phyloP scores from a whole-genome alignment of 1,140 invertebrate species.

The Holcopasites calliopsidis region DNA sequence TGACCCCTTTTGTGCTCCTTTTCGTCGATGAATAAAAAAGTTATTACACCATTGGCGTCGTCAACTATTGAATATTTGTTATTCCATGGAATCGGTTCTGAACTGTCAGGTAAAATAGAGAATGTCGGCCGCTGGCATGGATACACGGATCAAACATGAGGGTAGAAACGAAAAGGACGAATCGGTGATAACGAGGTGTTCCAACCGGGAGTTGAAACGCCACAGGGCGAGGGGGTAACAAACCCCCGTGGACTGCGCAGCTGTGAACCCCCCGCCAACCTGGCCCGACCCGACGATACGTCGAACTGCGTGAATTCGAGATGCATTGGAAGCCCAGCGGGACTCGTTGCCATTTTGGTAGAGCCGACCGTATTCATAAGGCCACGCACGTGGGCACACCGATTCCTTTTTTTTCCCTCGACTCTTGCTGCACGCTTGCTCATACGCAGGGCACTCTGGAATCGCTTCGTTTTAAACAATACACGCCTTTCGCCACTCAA shows the following conservation, averaged over 20 bases:
- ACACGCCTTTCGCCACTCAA: not conserved
- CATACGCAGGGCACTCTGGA: slow-evolving; percentile 61
- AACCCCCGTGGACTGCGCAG: slow-evolving; percentile 71
- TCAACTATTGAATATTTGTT: too few relatives aligned
- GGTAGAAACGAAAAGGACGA: slow-evolving; percentile 56
- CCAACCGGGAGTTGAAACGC: slow-evolving; percentile 58
- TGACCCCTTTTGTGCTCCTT: not conserved
- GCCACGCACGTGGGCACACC: slow-evolving; percentile 65
- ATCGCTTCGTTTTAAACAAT: slow-evolving; percentile 35
- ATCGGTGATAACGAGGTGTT: slow-evolving; percentile 76
- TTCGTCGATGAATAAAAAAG: not conserved
- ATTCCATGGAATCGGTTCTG: too few relatives aligned
- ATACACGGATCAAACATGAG: slow-evolving; percentile 36
- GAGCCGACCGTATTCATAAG: slow-evolving; percentile 55
- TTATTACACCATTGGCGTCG: too few relatives aligned
- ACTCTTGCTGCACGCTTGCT: slow-evolving; percentile 66
- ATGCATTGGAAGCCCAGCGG: slow-evolving; percentile 56
- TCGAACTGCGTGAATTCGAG: slow-evolving; percentile 56
- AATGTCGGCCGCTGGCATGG: too few relatives aligned
- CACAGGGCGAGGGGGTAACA: slow-evolving; percentile 35
- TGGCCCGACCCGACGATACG: slow-evolving; percentile 49
- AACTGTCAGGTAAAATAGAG: too few relatives aligned
- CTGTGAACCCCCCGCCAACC: slow-evolving; percentile 67
- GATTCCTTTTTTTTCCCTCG: not conserved
- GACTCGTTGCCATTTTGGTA: slow-evolving; percentile 73